Percentiles rank a stretch among this genome's conserved stretches.
Conservation (phyloP, 1,140 invertebrate genomes). For the Druon quercuslanigerum region DNA sequence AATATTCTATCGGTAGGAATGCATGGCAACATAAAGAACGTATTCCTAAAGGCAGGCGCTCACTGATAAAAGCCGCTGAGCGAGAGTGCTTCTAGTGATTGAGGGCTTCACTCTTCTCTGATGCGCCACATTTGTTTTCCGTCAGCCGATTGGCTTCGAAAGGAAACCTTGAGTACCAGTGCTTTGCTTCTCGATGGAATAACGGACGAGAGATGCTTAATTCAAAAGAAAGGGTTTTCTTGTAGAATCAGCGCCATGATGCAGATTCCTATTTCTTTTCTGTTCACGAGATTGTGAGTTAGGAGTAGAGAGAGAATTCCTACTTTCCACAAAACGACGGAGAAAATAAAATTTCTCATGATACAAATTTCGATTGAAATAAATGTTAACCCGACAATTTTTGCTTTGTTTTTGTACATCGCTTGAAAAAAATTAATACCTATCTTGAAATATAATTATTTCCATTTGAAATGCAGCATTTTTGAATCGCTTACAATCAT, state of each 20-base stretch:
- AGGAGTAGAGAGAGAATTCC: not conserved
- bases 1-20: not conserved
- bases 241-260: constrained; percentile 14
- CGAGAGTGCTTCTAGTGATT: constrained; percentile 42
- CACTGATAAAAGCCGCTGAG: not conserved
- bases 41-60: constrained; percentile 4
- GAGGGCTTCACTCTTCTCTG: constrained; percentile 45
- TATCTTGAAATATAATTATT: no score
- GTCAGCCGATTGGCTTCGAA: constrained; percentile 50
- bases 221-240: constrained; percentile 47
- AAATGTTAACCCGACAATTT: no score
- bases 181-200: constrained; percentile 42
- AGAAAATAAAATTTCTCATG: no score
- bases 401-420: no score
- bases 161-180: constrained; percentile 40
- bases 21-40: constrained; percentile 12
- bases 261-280: constrained; percentile 32
- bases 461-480: no score
- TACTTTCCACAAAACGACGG: no score
- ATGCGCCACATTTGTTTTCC: constrained; percentile 63
- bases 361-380: no score
- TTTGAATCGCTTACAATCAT: no score
- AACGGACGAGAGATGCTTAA: constrained; percentile 51
- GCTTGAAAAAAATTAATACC: no score
- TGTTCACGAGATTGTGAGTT: not conserved